Evolutionary conservation across 2,113 vertebrate genomes (phyloP), one percentile per base, ranked within the genome.

Genomic region (Triplophysa tibetana): DNA sequence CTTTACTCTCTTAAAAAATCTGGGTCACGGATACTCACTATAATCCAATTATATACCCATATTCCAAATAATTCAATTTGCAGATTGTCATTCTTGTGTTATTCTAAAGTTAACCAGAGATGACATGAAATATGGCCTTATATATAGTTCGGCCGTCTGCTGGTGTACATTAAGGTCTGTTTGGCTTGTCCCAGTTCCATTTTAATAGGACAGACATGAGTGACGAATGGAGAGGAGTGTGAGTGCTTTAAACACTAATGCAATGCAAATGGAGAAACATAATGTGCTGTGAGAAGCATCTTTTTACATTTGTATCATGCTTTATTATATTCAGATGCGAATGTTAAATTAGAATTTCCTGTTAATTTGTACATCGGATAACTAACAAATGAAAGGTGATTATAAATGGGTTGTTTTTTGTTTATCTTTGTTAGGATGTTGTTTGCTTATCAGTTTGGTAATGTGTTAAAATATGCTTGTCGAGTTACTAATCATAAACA

Each of bases 331-430:
- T 87, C 86, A 81, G 87, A 90, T 92, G 91, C 88, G 90, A 90
- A 91, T 76, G 85, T 87, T 86, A 88, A 88, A 90, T 93, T 93
- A 90, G 90, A 92, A 91, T 93, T 90, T 90, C 86, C 83, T 91
- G 92, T 91, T 88, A 90, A 92, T 92, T 92, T 91, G 89, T 91
- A 88, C 90, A 89, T 90, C 89, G 89, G 89, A 91, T 89, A 90
- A 89, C 90, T 87, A 89, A 88, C 87, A 91, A 92, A 90, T 89
- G 84, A 92, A 91, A 89, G 89, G 86, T 89, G 87, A 90, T 90
- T 88, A 91, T 92, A 89, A 89, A 87, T 87, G 87, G 88, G 87
- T 90, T 90, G 85, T 86, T 89, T 89, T 41, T 86, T 85, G 80
- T 50, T 17, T 50, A 21, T 38, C 29, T 66, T 54, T 69, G 13